Percentiles rank a stretch among this genome's conserved stretches.
phyloP scores from a whole-genome alignment of 2,797 vertebrate species.

The Sternarchorhynchus goeldii region DNA sequence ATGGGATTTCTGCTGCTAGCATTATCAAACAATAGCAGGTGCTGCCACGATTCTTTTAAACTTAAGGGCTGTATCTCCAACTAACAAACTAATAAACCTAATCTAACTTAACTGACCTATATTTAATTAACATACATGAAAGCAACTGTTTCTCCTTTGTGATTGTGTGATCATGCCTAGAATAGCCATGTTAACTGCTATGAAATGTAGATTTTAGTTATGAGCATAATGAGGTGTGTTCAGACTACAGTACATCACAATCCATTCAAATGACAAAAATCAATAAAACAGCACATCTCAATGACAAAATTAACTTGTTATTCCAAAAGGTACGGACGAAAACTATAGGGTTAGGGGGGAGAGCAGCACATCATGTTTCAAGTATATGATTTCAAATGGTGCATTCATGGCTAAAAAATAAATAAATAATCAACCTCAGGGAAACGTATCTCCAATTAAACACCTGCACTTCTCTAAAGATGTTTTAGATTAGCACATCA shows the following conservation, averaged over 20 bases:
- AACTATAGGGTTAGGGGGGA: slow-evolving; percentile 37
- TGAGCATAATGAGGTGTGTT: background rate
- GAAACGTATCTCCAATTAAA: slow-evolving; percentile 30
- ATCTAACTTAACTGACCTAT: no score
- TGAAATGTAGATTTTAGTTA: background rate
- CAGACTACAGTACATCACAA: background rate
- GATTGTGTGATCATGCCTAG: no score
- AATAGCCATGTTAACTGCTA: background rate
- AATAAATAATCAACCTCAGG: slow-evolving; percentile 7
- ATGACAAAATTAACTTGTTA: slow-evolving; percentile 31
- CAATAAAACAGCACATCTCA: background rate
- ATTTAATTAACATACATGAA: no score
- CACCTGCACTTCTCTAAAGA: slow-evolving; percentile 30
- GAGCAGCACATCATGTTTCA: slow-evolving; percentile 42
- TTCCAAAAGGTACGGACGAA: slow-evolving; percentile 46
- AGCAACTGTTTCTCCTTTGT: no score
- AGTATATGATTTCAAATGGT: slow-evolving; percentile 25
- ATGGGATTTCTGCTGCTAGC: no score
- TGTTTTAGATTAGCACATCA: background rate
- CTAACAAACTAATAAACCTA: no score
- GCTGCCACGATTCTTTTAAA: no score
- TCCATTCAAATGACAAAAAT: background rate
- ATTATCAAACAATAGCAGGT: no score
- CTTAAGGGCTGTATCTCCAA: no score
- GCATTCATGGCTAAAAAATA: slow-evolving; percentile 24